These are phyloP conservation scores for Parazoanthus darwini DNA, from an alignment of 92 coral and sea anemone genomes.

Conservation along the genomic window DNA sequence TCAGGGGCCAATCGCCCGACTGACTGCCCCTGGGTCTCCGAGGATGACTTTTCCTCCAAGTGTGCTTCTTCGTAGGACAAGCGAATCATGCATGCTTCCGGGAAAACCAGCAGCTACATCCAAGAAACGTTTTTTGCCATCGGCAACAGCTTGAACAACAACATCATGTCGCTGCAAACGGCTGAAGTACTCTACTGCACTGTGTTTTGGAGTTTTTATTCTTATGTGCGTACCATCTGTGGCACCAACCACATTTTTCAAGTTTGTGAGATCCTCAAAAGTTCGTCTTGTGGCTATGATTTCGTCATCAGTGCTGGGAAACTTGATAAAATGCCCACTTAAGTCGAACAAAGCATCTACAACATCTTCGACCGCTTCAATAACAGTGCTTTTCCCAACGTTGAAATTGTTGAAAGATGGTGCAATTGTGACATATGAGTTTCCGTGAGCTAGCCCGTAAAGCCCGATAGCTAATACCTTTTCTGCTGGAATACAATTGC, in stretches of 20 bases:
- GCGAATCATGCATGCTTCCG: constrained; percentile 58
- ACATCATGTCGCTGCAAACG: constrained; percentile 42
- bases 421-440: constrained; percentile 55
- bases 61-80: constrained; percentile 19
- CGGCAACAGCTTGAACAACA: constrained; percentile 53
- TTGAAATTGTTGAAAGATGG: constrained; percentile 36
- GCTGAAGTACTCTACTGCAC: constrained; percentile 57
- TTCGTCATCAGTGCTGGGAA: constrained; percentile 40
- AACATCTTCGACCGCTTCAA: constrained; percentile 58
- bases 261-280: constrained; percentile 27
- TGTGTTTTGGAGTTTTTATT: constrained; percentile 48
- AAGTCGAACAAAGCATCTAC: constrained; percentile 41
- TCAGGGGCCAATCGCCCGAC: no score
- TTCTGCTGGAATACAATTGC: constrained; percentile 44
- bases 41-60: neutral
- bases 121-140: constrained; percentile 46
- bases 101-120: constrained; percentile 62
- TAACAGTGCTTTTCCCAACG: constrained; percentile 43
- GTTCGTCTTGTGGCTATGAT: constrained; percentile 35
- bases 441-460: constrained; percentile 55
- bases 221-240: constrained; percentile 53
- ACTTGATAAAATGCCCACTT: constrained; percentile 33
- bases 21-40: no score
- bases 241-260: constrained; percentile 51
- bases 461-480: constrained; percentile 58